Evolutionary conservation across 30 jellyfish, hydroid and myxozoan species (phyloP).

Genomic region (Pseudorhiza aurosa): DNA sequence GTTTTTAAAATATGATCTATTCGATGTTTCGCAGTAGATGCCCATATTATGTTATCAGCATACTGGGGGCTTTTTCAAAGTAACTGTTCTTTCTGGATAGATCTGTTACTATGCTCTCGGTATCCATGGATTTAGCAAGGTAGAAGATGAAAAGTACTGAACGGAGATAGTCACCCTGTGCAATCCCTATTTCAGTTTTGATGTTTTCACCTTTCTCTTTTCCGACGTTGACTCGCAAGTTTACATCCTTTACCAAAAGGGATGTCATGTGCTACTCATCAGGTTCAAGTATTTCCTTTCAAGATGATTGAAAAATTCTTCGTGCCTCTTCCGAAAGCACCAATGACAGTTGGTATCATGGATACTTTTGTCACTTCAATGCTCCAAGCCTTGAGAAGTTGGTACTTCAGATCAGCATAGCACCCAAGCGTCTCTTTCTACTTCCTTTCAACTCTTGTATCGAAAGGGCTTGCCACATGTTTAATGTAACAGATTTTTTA

Average conservation of each 20-base stretch:
- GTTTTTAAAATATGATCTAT: conserved; percentile 46
- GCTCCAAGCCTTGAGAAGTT: too few relatives aligned
- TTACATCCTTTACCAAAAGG: conserved; percentile 38
- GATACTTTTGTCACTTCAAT: too few relatives aligned
- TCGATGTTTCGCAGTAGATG: conserved; percentile 47
- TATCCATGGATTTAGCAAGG: conserved; percentile 48
- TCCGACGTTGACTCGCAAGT: conserved; percentile 47
- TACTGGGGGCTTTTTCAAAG: conserved; percentile 49
- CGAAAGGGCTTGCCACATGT: too few relatives aligned
- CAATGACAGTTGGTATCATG: too few relatives aligned
- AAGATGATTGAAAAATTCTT: neutral
- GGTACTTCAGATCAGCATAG: too few relatives aligned
- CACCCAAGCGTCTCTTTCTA: too few relatives aligned
- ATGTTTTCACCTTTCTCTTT: conserved; percentile 42
- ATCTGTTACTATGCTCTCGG: conserved; percentile 38
- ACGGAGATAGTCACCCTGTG: conserved; percentile 71
- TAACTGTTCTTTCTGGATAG: conserved; percentile 28
- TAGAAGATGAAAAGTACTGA: conserved; percentile 49
- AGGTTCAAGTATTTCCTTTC: conserved; percentile 13
- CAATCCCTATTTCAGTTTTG: conserved; percentile 58
- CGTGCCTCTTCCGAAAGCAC: too few relatives aligned
- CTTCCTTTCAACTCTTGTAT: too few relatives aligned
- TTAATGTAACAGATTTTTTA: too few relatives aligned
- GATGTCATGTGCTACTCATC: conserved; percentile 61
- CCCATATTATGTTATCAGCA: conserved; percentile 77